Percentiles rank a stretch among this genome's conserved stretches.
Conservation (phyloP, 1,140 invertebrate species). For the Rhopalosiphum padi region DNA sequence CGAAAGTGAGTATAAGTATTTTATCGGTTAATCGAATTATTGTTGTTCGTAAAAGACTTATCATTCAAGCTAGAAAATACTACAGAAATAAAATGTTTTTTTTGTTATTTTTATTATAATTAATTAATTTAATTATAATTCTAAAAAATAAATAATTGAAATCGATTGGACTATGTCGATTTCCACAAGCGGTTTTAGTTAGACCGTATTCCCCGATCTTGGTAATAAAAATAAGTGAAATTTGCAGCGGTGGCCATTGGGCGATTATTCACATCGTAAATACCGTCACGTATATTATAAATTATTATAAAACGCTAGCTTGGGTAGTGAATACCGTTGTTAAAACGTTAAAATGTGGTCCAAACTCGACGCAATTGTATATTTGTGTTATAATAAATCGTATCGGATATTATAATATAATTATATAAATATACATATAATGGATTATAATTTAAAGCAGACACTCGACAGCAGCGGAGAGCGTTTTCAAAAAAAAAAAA, state of each 20-base stretch:
- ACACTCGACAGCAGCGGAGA: no score
- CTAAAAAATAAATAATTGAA: background rate
- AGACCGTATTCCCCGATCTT: background rate
- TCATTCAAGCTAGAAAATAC: background rate
- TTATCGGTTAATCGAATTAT: background rate
- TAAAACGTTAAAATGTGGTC: background rate
- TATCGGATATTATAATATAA: background rate
- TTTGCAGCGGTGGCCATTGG: no score
- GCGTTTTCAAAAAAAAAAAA: background rate
- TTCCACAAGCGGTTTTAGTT: background rate
- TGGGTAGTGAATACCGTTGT: background rate
- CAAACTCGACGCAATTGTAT: background rate
- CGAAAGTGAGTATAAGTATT: background rate
- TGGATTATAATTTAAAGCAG: background rate
- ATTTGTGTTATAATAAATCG: no score
- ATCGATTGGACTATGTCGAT: background rate
- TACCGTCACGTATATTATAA: background rate
- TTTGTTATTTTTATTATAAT: background rate
- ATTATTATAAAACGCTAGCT: background rate
- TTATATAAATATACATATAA: background rate
- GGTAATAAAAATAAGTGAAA: background rate
- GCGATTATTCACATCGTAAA: background rate
- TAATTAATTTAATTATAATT: background rate
- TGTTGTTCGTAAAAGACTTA: rapidly evolving
- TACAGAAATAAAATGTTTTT: background rate